These are phyloP conservation scores for Phlogophora meticulosa DNA, from an alignment of 2,888 invertebrate genomes.

Conservation along the genomic window DNA sequence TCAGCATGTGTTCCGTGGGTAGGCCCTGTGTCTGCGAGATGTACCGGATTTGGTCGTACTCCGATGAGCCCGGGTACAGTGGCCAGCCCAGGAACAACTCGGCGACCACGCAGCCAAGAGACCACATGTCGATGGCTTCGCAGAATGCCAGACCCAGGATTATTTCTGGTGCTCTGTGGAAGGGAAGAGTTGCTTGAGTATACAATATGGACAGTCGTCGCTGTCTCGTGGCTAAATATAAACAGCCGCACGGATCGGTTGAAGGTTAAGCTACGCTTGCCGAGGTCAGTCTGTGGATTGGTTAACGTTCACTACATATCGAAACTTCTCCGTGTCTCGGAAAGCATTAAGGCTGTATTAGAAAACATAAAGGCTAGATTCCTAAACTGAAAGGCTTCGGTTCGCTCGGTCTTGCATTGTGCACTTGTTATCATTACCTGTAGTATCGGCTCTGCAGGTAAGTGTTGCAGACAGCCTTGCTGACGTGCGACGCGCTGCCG, in stretches of 20 bases:
- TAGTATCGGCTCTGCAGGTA: conserved; percentile 99
- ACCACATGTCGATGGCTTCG: conserved; percentile 99
- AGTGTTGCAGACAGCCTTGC: conserved; percentile 99
- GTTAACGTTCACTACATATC: no score
- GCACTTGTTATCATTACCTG: no score
- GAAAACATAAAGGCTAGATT: no score
- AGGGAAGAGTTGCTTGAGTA: background rate
- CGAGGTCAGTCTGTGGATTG: no score
- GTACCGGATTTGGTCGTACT: conserved; percentile 99
- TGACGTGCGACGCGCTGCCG: conserved; percentile 99
- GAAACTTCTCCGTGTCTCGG: no score
- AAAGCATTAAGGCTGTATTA: no score
- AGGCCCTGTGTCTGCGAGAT: conserved; percentile 99
- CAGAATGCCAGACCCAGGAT: conserved; percentile 99
- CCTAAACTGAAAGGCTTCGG: no score
- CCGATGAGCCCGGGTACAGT: conserved; percentile 99
- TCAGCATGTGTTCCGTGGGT: conserved; percentile 99
- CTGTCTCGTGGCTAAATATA: no score
- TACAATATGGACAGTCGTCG: background rate
- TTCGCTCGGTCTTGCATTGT: no score
- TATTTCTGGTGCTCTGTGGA: conserved; percentile 97
- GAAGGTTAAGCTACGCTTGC: no score
- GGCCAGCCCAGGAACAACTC: conserved; percentile 99
- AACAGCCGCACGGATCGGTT: no score
- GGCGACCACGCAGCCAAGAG: conserved; percentile 99